Percentiles rank a stretch among this genome's conserved stretches.
These are phyloP conservation scores for Chrysocyon brachyurus DNA, from an alignment of 2,797 vertebrate species.

Conservation along the genomic window DNA sequence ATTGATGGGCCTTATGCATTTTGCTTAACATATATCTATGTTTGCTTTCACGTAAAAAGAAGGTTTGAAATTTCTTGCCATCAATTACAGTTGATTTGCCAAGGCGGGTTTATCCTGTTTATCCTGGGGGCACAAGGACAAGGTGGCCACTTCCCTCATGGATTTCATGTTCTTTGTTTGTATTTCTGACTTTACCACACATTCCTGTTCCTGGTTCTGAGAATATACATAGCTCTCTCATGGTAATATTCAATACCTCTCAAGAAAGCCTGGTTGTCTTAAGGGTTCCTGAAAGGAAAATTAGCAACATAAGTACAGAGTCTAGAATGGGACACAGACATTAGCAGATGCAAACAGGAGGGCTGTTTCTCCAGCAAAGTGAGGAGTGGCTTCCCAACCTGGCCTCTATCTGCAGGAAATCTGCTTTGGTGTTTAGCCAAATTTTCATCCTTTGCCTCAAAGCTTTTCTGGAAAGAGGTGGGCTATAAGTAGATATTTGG, in stretches of 20 bases:
- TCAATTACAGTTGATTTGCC: background rate
- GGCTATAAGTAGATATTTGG: slow-evolving; percentile 53
- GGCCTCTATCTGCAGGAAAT: background rate
- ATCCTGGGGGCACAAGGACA: background rate
- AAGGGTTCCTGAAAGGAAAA: background rate
- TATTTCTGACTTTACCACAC: background rate
- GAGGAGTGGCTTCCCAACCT: background rate
- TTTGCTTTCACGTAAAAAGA: slow-evolving; percentile 26
- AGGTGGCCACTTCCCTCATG: background rate
- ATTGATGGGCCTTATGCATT: background rate
- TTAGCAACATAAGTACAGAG: background rate
- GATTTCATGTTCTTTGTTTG: background rate
- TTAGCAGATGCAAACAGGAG: background rate
- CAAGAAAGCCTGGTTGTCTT: background rate
- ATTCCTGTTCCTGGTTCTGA: background rate
- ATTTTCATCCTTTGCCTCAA: slow-evolving; percentile 56
- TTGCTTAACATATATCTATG: background rate
- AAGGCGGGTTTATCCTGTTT: background rate
- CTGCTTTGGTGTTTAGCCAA: slow-evolving; percentile 4
- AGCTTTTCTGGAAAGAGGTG: slow-evolving; percentile 58
- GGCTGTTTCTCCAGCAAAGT: slow-evolving; percentile 13
- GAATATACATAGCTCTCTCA: background rate
- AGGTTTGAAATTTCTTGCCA: background rate
- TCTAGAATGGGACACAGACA: background rate
- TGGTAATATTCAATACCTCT: background rate